A percentile compares a stretch with the other conserved stretches of the same genome.
Conservation (phyloP, 2,888 invertebrate species). For the Rhagium mordax region DNA sequence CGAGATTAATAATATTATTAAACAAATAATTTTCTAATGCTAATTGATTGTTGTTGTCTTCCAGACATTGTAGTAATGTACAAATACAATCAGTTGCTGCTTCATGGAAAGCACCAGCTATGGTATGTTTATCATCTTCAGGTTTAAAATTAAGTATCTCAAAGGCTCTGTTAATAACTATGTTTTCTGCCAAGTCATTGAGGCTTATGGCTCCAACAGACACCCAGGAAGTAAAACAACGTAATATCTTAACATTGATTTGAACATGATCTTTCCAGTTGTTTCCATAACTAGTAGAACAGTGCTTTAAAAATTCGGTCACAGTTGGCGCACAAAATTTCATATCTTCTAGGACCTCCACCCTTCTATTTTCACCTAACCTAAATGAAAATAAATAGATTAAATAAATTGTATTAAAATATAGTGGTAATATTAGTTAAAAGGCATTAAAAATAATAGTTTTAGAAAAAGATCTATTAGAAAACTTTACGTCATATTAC, state of each 20-base stretch:
- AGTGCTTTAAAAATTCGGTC: slow-evolving; percentile 84
- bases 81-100: slow-evolving; percentile 94
- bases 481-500: too few species aligned
- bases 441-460: too few species aligned
- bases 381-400: slow-evolving; percentile 49
- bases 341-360: slow-evolving; percentile 87
- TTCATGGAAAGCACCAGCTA: slow-evolving; percentile 78
- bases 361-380: slow-evolving; percentile 92
- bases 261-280: slow-evolving; percentile 80
- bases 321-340: slow-evolving; percentile 83
- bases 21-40: slow-evolving; percentile 86
- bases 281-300: slow-evolving; percentile 77
- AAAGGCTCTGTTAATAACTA: slow-evolving; percentile 82
- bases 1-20: slow-evolving; percentile 84
- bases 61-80: slow-evolving; percentile 86
- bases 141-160: slow-evolving; percentile 73
- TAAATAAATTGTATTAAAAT: too few species aligned
- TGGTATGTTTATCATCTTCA: slow-evolving; percentile 58
- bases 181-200: slow-evolving; percentile 81
- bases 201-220: slow-evolving; percentile 87
- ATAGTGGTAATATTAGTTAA: too few species aligned
- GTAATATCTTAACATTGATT: slow-evolving; percentile 82
- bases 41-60: slow-evolving; percentile 82
- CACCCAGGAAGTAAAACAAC: slow-evolving; percentile 95
- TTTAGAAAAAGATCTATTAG: too few species aligned